Evolutionary conservation across 2,888 invertebrate species (phyloP).

Genomic region (Neocrepidodera transversa): DNA sequence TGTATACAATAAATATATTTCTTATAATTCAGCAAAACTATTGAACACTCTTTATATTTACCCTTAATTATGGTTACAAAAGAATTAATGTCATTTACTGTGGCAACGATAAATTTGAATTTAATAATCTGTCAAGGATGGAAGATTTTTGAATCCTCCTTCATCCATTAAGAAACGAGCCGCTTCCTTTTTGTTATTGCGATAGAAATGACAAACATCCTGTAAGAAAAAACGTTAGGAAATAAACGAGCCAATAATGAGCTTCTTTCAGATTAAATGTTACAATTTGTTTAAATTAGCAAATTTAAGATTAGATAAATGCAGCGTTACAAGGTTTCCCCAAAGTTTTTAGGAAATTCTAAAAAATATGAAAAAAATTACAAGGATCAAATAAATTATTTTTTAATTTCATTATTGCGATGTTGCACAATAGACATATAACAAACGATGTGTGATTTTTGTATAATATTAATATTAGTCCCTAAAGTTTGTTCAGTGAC

Average conservation of each 20-base stretch:
- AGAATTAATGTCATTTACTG: background rate
- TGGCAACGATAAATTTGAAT: background rate
- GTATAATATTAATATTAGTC: no score
- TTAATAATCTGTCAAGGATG: slow-evolving; percentile 19
- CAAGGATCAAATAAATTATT: background rate
- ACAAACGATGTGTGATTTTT: no score
- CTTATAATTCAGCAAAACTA: no score
- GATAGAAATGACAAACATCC: slow-evolving; percentile 41
- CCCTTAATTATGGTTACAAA: background rate
- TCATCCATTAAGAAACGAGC: slow-evolving; percentile 22
- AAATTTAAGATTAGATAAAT: background rate
- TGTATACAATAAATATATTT: no score
- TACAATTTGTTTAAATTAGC: no score
- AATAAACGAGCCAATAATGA: background rate
- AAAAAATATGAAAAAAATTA: background rate
- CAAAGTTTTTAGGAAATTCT: background rate
- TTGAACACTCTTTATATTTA: no score
- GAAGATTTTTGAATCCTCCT: slow-evolving; percentile 14
- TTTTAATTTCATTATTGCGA: background rate
- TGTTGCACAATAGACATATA: no score
- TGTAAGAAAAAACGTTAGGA: slow-evolving; percentile 33
- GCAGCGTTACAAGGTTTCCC: no score
- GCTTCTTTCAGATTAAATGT: background rate
- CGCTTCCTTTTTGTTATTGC: slow-evolving; percentile 36
- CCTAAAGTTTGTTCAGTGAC: no score